phyloP scores from a whole-genome alignment of 2,113 vertebrate genomes.

The Pedionomus torquatus region DNA sequence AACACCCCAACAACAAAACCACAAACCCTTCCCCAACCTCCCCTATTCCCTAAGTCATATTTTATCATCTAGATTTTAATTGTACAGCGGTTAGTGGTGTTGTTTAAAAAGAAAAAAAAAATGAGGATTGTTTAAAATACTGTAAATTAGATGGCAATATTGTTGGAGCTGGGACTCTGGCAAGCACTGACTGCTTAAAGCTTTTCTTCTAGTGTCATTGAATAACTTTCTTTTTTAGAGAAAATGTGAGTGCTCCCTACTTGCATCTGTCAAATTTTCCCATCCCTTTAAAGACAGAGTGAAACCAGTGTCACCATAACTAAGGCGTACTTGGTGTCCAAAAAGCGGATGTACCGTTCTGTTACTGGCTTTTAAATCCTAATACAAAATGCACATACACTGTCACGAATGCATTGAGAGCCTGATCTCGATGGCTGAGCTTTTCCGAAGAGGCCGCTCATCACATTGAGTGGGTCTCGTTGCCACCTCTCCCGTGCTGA shows the following conservation, averaged over 20 bases:
- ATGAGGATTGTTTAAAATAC: conserved; percentile 71
- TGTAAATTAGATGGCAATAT: conserved; percentile 76
- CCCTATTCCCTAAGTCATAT: conserved; percentile 47
- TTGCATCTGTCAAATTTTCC: conserved; percentile 21
- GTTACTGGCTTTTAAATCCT: neutral
- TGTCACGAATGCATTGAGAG: neutral
- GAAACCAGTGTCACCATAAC: neutral
- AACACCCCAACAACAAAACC: neutral
- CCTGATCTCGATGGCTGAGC: neutral
- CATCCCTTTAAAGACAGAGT: conserved; percentile 23
- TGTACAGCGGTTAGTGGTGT: conserved; percentile 74
- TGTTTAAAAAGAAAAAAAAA: conserved; percentile 69
- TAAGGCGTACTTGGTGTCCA: neutral
- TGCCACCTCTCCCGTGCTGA: neutral
- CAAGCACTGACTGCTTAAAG: conserved; percentile 65
- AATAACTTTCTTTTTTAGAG: conserved; percentile 59
- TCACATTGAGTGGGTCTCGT: neutral
- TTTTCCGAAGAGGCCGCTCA: neutral
- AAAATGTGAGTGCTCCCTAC: conserved; percentile 54
- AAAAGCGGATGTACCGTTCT: neutral
- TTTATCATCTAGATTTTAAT: conserved; percentile 77
- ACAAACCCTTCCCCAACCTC: neutral
- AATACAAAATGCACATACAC: neutral
- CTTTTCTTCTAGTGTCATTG: conserved; percentile 66
- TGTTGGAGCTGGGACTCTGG: conserved; percentile 82